A percentile compares a stretch with the other conserved stretches of the same genome.
These are phyloP conservation scores for Apodemus sylvaticus DNA, from an alignment of 2,113 vertebrate genomes.

Conservation along the genomic window DNA sequence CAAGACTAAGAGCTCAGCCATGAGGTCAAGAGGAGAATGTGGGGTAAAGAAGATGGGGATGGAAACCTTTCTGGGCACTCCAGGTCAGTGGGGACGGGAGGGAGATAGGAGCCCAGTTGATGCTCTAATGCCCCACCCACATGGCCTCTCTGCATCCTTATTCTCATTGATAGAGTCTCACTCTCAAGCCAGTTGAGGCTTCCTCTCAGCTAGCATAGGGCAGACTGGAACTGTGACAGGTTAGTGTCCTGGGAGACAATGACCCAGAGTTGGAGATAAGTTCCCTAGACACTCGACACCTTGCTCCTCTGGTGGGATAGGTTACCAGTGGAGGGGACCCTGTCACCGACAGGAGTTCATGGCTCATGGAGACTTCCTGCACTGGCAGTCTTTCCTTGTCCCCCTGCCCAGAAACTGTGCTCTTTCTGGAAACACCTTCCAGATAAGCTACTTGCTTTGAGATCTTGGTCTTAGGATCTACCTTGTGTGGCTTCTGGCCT, in stretches of 20 bases:
- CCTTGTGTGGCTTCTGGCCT: not conserved
- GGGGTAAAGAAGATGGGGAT: not conserved
- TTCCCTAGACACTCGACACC: too few species aligned
- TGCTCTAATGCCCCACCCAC: rapidly evolving
- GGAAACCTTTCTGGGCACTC: not conserved
- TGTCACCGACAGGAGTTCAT: not conserved
- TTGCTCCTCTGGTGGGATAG: not conserved
- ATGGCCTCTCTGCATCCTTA: too few species aligned
- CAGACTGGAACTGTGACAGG: not conserved
- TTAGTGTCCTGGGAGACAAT: not conserved
- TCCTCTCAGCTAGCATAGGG: not conserved
- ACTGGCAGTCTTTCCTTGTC: not conserved
- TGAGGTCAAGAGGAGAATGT: not conserved
- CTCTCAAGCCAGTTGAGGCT: not conserved
- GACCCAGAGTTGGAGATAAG: not conserved
- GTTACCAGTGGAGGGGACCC: not conserved
- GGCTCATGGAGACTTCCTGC: not conserved
- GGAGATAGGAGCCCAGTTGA: not conserved
- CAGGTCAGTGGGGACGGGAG: not conserved
- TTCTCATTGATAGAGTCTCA: not conserved
- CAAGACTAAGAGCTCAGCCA: not conserved
- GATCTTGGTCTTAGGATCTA: not conserved
- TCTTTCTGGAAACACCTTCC: not conserved
- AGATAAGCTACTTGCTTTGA: not conserved
- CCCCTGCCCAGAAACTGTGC: not conserved